phyloP scores from a whole-genome alignment of 2,113 vertebrate genomes.

The Gambusia holbrooki region DNA sequence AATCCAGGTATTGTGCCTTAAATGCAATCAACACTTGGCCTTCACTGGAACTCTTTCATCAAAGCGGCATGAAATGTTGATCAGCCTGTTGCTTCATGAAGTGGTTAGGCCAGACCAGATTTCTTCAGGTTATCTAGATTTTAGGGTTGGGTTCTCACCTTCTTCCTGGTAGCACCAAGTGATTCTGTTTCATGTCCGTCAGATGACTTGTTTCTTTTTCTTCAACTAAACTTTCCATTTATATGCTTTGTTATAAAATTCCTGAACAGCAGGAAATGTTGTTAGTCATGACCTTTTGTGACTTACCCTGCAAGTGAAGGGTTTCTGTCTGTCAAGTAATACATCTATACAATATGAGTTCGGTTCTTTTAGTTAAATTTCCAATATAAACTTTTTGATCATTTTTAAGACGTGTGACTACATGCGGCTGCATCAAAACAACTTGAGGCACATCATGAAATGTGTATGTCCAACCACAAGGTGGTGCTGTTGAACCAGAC shows the following conservation, averaged over 20 bases:
- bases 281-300: too few species aligned
- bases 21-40: neutral
- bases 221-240: too few species aligned
- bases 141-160: neutral
- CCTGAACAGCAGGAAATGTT: too few species aligned
- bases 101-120: neutral
- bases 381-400: neutral
- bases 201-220: too few species aligned
- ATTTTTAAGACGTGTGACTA: neutral
- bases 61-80: neutral
- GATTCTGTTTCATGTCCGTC: neutral
- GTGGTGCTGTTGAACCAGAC: constrained; percentile 44
- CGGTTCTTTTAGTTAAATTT: neutral
- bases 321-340: too few species aligned
- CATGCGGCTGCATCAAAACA: too few species aligned
- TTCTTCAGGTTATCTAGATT: neutral
- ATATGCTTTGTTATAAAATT: too few species aligned
- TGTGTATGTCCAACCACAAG: constrained; percentile 44
- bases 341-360: neutral
- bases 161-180: neutral
- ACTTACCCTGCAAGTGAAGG: too few species aligned
- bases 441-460: neutral
- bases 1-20: neutral
- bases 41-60: neutral
- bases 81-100: neutral